Conservation (phyloP, 2,888 invertebrate genomes). For the Phortica okadai region DNA sequence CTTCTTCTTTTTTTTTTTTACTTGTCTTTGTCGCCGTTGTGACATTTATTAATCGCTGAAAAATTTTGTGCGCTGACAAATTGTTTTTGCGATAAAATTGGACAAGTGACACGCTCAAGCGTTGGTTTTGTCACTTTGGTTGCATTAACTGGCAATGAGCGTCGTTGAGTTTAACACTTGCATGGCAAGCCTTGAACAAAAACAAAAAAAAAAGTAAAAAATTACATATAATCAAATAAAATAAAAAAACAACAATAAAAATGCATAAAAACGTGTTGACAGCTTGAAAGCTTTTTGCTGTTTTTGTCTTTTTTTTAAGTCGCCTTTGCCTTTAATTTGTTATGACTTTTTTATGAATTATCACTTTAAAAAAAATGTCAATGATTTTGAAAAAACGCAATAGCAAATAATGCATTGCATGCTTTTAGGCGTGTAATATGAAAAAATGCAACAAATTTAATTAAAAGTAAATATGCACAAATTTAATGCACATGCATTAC, state of each 20-base stretch:
- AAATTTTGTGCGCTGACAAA: conserved; percentile 64
- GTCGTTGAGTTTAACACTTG: conserved; percentile 57
- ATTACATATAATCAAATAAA: background rate
- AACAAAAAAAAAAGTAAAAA: conserved; percentile 23
- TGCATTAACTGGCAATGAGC: conserved; percentile 44
- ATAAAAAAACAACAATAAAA: background rate
- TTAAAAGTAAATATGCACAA: background rate
- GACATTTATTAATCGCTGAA: conserved; percentile 67
- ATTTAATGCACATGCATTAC: background rate
- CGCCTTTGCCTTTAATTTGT: background rate
- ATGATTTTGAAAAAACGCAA: conserved; percentile 28
- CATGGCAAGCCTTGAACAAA: conserved; percentile 27
- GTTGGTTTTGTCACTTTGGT: background rate
- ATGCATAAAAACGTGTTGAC: conserved; percentile 29
- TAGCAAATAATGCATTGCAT: conserved; percentile 15
- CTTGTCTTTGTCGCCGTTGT: conserved; percentile 29
- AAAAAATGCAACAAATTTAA: background rate
- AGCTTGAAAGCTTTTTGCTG: conserved; percentile 38
- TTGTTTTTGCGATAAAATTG: conserved; percentile 68
- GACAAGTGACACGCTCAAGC: conserved; percentile 63
- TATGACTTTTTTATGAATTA: background rate
- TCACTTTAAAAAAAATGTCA: conserved; percentile 40
- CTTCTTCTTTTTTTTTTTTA: background rate
- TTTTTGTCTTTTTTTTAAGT: too few relatives aligned
- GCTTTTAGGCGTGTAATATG: background rate